Base-by-base conservation (phyloP, 2,888 invertebrate genomes). In the Seladonia tumulorum region DNA sequence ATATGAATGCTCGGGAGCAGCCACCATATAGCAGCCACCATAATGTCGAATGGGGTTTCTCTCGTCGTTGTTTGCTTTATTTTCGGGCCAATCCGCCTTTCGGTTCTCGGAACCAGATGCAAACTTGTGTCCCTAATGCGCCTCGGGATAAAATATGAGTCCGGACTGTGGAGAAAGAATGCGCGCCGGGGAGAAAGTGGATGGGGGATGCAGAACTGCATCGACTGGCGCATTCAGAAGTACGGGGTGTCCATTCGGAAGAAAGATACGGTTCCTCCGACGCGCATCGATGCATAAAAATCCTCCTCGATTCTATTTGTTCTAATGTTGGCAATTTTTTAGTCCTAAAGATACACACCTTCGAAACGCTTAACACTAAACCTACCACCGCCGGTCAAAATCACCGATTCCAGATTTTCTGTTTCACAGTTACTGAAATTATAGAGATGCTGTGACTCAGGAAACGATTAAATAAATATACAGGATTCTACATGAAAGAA, bases 81-180 rank as follows among this genome's bases (percentile, higher is more conserved):
- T 60, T 60, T 60, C 25, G 60, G 60, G 14, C 60, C 60, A 60
- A 60, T 60, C 60, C 60, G 60, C 60, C 25, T 60, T 60, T 60
- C 60, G 60, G 25, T 60, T 60, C 60, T 60, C 25, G 25, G 73
- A 87, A 82, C 53, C 77, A 49, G 75, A 71, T 60, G 60, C 60
- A 60, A 60, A 60, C 25, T 60, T 60, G 12, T 60, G 14, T 60
- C 25, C n/a, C 25, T 60, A 60, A 60, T 60, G 25, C 60, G 60
- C 60, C 60, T 60, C n/a, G 60, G 60, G 60, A 60, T 60, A 25
- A 60, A 25, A 25, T 60, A 60, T 60, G 25, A 12, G 25, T 25
- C 60, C 60, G 25, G 14, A 60, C 25, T 14, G 60, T 60, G 10
- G 10, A 25, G 60, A 29, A 29, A 29, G 25, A 25, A 25, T 25